Evolutionary conservation across 2,113 vertebrate species (phyloP).

Genomic region (Semnornis frantzii): DNA sequence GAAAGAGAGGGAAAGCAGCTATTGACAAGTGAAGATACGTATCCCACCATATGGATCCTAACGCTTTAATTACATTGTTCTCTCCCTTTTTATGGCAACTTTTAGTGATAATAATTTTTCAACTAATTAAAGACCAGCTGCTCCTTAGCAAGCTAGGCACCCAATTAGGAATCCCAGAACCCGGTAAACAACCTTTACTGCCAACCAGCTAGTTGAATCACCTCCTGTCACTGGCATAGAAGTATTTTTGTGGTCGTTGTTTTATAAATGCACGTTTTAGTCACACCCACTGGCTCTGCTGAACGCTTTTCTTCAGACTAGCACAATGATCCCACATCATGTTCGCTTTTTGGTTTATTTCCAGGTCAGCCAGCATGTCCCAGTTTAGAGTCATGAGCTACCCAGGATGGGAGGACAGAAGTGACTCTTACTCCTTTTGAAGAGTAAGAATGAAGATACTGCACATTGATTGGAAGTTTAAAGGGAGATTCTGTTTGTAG

Average conservation of each 20-base stretch:
- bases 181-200: constrained; percentile 79
- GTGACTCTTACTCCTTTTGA: too few species aligned
- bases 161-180: constrained; percentile 79
- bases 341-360: neutral
- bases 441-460: too few species aligned
- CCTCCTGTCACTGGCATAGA: constrained; percentile 75
- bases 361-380: neutral
- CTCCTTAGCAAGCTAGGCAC: constrained; percentile 77
- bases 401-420: too few species aligned
- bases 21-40: constrained; percentile 68
- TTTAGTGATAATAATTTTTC: constrained; percentile 84
- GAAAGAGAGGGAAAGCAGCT: constrained; percentile 58
- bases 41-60: constrained; percentile 78
- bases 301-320: constrained; percentile 30
- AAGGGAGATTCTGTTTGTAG: too few species aligned
- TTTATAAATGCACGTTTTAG: constrained; percentile 68
- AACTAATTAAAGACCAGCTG: constrained; percentile 87
- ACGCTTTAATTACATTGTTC: constrained; percentile 80
- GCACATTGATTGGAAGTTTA: too few species aligned
- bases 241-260: constrained; percentile 64
- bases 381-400: too few species aligned
- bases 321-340: neutral
- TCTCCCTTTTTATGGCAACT: constrained; percentile 76
- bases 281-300: too few species aligned
- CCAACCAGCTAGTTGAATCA: constrained; percentile 76